Percentiles rank a stretch among this genome's conserved stretches.
phyloP scores from a whole-genome alignment of 2,888 invertebrate genomes.

The Chloromyia formosa region DNA sequence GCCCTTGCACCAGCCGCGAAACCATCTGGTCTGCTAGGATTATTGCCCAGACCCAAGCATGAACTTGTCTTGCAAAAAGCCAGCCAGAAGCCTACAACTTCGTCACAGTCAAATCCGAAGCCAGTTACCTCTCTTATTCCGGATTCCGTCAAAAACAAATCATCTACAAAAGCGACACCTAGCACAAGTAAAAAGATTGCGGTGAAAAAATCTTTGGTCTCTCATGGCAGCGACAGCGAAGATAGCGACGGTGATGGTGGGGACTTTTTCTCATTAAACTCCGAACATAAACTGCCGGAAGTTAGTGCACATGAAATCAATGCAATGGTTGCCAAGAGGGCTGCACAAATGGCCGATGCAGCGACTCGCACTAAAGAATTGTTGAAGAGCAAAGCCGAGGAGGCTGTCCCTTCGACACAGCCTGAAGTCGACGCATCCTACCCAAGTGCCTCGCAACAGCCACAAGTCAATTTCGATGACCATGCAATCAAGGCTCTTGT shows the following conservation, averaged over 20 bases:
- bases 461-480: slow-evolving; percentile 46
- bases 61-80: slow-evolving; percentile 54
- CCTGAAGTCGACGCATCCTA: background rate
- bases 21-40: slow-evolving; percentile 69
- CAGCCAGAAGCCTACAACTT: slow-evolving; percentile 59
- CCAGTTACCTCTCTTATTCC: slow-evolving; percentile 61
- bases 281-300: slow-evolving; percentile 65
- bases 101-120: slow-evolving; percentile 67
- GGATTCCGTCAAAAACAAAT: slow-evolving; percentile 58
- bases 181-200: background rate
- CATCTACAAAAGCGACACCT: background rate
- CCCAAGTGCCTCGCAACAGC: slow-evolving; percentile 52
- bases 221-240: slow-evolving; percentile 65
- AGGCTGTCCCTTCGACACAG: background rate
- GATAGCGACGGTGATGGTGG: slow-evolving; percentile 65
- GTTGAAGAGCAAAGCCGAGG: slow-evolving; percentile 34
- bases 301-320: slow-evolving; percentile 64
- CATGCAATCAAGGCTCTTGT: slow-evolving; percentile 71
- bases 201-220: slow-evolving; percentile 56
- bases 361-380: slow-evolving; percentile 53
- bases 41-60: slow-evolving; percentile 75
- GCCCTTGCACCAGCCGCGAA: slow-evolving; percentile 17
- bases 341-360: slow-evolving; percentile 56
- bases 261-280: slow-evolving; percentile 63
- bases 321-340: slow-evolving; percentile 60